A percentile compares a stretch with the other conserved stretches of the same genome.
phyloP scores from a whole-genome alignment of 2,113 vertebrate genomes.

The Rhodinocichla rosea region DNA sequence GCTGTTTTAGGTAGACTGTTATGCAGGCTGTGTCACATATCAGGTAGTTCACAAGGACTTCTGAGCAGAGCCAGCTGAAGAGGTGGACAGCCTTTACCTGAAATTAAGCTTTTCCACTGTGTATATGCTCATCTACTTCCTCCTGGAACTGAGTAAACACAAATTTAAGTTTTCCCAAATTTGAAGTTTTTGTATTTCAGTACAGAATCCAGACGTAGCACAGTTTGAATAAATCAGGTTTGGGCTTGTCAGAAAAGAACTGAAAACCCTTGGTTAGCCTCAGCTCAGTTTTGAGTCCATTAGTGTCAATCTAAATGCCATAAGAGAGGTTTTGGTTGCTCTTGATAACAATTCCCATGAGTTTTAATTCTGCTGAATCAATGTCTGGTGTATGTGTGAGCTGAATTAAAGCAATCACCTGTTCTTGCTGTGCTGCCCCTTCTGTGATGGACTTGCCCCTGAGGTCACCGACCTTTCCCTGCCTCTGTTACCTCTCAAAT shows the following conservation, averaged over 20 bases:
- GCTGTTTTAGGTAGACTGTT: neutral
- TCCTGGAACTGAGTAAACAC: neutral
- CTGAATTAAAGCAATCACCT: neutral
- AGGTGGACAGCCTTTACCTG: neutral
- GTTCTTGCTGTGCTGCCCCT: fast-evolving
- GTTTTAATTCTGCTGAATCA: neutral
- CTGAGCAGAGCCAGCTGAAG: neutral
- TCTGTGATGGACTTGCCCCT: neutral
- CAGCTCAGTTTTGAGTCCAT: neutral
- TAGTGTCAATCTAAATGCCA: neutral
- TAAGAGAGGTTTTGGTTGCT: neutral
- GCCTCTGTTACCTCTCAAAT: neutral
- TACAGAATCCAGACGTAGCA: fast-evolving
- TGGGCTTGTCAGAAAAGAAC: neutral
- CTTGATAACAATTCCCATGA: neutral
- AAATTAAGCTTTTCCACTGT: neutral
- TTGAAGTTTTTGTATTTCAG: neutral
- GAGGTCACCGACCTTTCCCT: neutral
- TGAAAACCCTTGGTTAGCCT: neutral
- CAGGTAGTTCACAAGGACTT: neutral
- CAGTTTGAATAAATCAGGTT: neutral
- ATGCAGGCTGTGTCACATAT: neutral
- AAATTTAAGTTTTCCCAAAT: neutral
- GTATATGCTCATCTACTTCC: neutral
- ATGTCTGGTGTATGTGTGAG: neutral